These are phyloP conservation scores for Scolanthus callimorphus DNA, from an alignment of 92 coral and sea anemone species.

Conservation along the genomic window DNA sequence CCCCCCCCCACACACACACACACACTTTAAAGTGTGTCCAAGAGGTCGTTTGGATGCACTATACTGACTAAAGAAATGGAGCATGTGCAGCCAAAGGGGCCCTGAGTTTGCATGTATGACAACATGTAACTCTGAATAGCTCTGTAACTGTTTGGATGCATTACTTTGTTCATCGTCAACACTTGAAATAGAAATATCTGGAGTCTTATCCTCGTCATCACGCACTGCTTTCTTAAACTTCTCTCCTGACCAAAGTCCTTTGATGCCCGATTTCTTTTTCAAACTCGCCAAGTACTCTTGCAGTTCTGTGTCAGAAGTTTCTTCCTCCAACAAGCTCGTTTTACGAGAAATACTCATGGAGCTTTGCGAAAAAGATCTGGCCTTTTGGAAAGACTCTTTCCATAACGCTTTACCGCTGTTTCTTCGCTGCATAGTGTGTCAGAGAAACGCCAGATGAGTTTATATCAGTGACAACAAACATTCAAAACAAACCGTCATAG, in stretches of 20 bases:
- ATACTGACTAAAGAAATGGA: too few relatives aligned
- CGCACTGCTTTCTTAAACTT: slow-evolving; percentile 73
- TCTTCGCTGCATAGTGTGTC: slow-evolving; percentile 9
- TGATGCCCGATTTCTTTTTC: slow-evolving; percentile 85
- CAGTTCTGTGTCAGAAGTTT: slow-evolving; percentile 70
- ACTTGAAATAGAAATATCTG: slow-evolving; percentile 88
- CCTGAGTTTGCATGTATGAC: too few relatives aligned
- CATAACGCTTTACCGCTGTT: slow-evolving; percentile 62
- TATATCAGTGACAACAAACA: too few relatives aligned
- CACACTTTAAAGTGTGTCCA: too few relatives aligned
- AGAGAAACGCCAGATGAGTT: too few relatives aligned
- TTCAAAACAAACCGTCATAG: too few relatives aligned
- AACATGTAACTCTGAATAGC: too few relatives aligned
- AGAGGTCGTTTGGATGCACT: too few relatives aligned
- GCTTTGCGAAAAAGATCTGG: slow-evolving; percentile 61
- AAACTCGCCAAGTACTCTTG: slow-evolving; percentile 75
- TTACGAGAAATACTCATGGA: slow-evolving; percentile 37
- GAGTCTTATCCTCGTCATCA: slow-evolving; percentile 84
- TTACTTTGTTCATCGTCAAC: slow-evolving; percentile 54
- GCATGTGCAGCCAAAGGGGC: too few relatives aligned
- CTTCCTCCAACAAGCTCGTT: slow-evolving; percentile 73
- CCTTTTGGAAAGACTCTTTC: slow-evolving; percentile 77
- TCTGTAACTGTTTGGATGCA: background rate
- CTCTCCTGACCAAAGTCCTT: slow-evolving; percentile 76
- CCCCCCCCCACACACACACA: too few relatives aligned